Conservation (phyloP, 2,888 invertebrate species). For the Buathra laborator region DNA sequence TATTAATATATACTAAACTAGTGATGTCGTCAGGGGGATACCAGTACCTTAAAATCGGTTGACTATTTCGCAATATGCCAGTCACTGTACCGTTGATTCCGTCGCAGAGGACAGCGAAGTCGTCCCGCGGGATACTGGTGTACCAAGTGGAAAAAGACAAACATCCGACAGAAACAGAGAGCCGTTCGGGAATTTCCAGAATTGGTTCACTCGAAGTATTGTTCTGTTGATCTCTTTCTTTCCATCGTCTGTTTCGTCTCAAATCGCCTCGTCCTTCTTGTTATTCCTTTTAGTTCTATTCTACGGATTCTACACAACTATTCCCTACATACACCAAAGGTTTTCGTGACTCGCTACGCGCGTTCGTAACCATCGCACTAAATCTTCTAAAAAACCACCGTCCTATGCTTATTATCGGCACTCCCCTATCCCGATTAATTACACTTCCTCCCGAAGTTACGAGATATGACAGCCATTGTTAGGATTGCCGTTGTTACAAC, state of each 20-base stretch:
- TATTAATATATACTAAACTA: too few species aligned
- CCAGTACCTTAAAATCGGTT: too few species aligned
- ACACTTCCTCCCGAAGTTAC: too few species aligned
- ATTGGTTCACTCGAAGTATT: constrained; percentile 22
- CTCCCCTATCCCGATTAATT: too few species aligned
- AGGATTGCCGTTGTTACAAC: too few species aligned
- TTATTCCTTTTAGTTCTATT: constrained; percentile 40
- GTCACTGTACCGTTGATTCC: not conserved
- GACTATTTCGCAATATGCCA: too few species aligned
- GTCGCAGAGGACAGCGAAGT: constrained; percentile 2
- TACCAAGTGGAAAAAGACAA: constrained; percentile 24
- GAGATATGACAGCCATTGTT: too few species aligned
- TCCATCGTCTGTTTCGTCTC: not conserved
- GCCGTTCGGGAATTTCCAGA: constrained; percentile 19
- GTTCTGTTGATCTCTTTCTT: not conserved
- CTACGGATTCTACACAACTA: not conserved
- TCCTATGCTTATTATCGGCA: too few species aligned
- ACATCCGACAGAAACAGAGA: not conserved
- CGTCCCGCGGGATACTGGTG: not conserved
- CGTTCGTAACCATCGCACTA: too few species aligned
- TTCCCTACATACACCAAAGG: not conserved
- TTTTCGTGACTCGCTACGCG: too few species aligned
- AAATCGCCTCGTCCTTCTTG: constrained; percentile 17
- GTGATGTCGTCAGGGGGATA: too few species aligned
- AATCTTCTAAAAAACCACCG: too few species aligned